These are phyloP conservation scores for Apomyelois bistriatella DNA, from an alignment of 2,888 invertebrate genomes.

Conservation along the genomic window DNA sequence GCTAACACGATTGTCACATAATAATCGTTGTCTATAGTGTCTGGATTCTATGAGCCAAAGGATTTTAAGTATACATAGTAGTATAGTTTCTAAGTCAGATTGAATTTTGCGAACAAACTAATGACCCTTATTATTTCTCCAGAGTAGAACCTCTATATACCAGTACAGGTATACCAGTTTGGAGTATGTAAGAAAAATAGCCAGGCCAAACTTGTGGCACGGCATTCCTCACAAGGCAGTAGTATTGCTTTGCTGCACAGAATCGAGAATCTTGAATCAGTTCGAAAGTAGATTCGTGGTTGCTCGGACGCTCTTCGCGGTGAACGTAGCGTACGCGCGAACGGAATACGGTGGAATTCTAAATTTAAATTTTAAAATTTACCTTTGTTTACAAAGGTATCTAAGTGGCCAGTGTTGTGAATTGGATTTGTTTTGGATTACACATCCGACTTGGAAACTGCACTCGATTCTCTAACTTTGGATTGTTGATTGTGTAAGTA, in stretches of 20 bases:
- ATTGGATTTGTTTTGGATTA: slow-evolving; percentile 47
- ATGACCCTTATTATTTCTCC: slow-evolving; percentile 15
- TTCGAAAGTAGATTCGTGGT: slow-evolving; percentile 69
- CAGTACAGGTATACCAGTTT: slow-evolving; percentile 14
- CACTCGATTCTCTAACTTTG: slow-evolving; percentile 34
- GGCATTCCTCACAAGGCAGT: slow-evolving; percentile 64
- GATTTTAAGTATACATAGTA: no score
- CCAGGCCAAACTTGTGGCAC: slow-evolving; percentile 53
- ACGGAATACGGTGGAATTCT: slow-evolving; percentile 44
- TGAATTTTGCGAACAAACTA: background rate
- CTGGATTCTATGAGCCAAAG: no score
- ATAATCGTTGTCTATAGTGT: no score
- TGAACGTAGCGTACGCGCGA: slow-evolving; percentile 38
- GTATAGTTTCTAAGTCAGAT: no score
- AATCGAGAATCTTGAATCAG: slow-evolving; percentile 47
- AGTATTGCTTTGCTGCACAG: slow-evolving; percentile 34
- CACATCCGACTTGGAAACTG: slow-evolving; percentile 46
- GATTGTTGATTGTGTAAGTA: slow-evolving; percentile 69
- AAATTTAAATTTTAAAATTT: slow-evolving; percentile 41
- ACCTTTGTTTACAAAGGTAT: slow-evolving; percentile 26
- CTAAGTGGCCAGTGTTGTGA: slow-evolving; percentile 61
- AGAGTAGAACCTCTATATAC: background rate
- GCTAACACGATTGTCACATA: no score
- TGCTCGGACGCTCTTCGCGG: slow-evolving; percentile 54
- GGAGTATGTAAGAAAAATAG: slow-evolving; percentile 49